Base-by-base conservation (phyloP, 2,113 vertebrate genomes). In the Oriolus oriolus region DNA sequence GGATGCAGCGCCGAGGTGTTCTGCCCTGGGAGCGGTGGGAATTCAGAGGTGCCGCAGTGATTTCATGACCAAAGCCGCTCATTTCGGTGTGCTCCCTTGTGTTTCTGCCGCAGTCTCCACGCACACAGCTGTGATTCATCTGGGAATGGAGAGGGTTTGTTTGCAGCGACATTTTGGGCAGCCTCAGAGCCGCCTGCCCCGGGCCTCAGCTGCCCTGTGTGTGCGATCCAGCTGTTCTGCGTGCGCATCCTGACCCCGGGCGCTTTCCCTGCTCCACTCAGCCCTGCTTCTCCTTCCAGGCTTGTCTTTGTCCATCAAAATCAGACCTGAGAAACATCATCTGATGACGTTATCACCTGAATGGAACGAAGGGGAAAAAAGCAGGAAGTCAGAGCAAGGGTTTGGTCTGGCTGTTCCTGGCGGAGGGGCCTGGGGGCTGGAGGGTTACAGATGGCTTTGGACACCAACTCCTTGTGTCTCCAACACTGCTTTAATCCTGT, bases 241-340 rank as follows among this genome's bases (percentile, higher is more conserved):
- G 12, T 18, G 8, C 12, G 35, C 0, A 0, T 18, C 85, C 86
- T 60, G 57, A 86, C 61, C 86, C 83, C 1, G 0, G 60, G 77
- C 0, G 0, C 24, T 6, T 44, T 53, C 70, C 44, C 33, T 7
- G 0, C 12, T 35, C 74, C 11, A 0, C 63, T 56, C 6, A 11
- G 35, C 30, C 53, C 76, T 8, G 50, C 63, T 77, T 37, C 49
- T n/a, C 66, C 24, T 44, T 31, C 63, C 49, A 28, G 54, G 2
- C 44, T 56, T 45, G 23, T 7, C 71, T 86, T 44, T 89, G 57
- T 16, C 7, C 2, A 19, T 33, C 63, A 61, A 26, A 61, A 41
- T 57, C 7, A 37, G 59, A 47, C 53, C 44, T 0, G 2, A 45
- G 73, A 65, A 91, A 57, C 9, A 3, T 28, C 57, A 53, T 39